Evolutionary conservation across 2,888 invertebrate genomes (phyloP), one percentile per base, ranked within the genome.

Genomic region (Leptinotarsa peninsularis): DNA sequence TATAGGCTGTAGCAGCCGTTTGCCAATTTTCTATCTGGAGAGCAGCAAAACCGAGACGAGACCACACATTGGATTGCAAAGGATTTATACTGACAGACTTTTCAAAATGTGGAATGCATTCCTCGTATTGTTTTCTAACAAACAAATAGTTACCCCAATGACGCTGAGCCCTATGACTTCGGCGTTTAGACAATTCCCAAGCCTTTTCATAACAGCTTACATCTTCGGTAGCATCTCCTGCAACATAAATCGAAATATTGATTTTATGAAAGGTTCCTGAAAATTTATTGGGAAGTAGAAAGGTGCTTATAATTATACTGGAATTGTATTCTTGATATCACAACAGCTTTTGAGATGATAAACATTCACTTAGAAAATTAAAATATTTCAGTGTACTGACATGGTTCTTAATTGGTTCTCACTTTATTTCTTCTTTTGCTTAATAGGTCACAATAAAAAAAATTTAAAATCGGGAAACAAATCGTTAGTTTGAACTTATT

Each of bases 61-160:
- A 90, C 96, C 97, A 97, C 15, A 96, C 92, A n/a, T 90, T 89
- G 81, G 95, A 94, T 89, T 98, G 98, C 71, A 98, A 90, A 0
- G 94, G 93, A 87, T 98, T 98, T 72, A 98, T 93, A 83, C 95
- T 93, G 4, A 96, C 90, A 0, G 97, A 96, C 84, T 92, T 91
- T 87, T 95, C 93, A 79, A 94, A 94, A 88, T 96, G 96, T 1
- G 93, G 92, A 80, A 97, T 92, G 79, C 96, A 94, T 83, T 94
- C 91, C 17, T 90, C 90, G 85, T 95, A 97, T 87, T 94, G 90
- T 83, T 95, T 94, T 80, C 92, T 93, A 3, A 91, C 89, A 84
- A 94, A 96, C 81, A 94, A 91, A 86, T 92, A 93, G 84, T 93
- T 91, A 14, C 96, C 99, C 93, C 98, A 95, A 84, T 97, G 95